Percentiles rank a stretch among this genome's conserved stretches.
Conservation (phyloP, 2,888 invertebrate species). For the Eupithecia dodoneata region DNA sequence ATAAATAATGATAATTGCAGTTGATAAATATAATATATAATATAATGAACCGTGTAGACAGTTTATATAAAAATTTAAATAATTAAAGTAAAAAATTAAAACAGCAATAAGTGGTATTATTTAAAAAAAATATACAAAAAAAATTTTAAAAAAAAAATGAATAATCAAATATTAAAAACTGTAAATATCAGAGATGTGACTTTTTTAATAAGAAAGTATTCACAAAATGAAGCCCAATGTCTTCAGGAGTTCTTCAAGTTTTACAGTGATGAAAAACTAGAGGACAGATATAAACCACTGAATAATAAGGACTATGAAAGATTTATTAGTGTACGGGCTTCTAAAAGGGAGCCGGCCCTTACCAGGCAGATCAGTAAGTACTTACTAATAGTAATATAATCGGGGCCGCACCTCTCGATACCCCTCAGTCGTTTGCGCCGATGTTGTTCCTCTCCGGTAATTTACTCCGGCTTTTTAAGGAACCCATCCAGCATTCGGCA, state of each 20-base stretch:
- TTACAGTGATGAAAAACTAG: conserved; percentile 57
- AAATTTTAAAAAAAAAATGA: conserved; percentile 30
- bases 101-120: neutral
- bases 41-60: neutral
- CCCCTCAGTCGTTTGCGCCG: too few relatives aligned
- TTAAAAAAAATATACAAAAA: neutral
- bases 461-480: too few relatives aligned
- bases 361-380: conserved; percentile 76
- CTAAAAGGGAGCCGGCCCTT: conserved; percentile 67
- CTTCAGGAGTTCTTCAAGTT: conserved; percentile 67
- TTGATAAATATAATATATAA: neutral
- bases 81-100: neutral
- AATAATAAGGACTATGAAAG: conserved; percentile 66
- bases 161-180: conserved; percentile 48
- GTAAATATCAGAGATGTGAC: conserved; percentile 51
- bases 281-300: conserved; percentile 58
- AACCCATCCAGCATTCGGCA: too few relatives aligned
- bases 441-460: too few relatives aligned
- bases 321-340: conserved; percentile 66
- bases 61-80: neutral
- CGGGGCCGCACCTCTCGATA: too few relatives aligned
- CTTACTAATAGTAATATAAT: too few relatives aligned
- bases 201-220: conserved; percentile 47
- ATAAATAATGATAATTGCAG: neutral
- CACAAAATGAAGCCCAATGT: conserved; percentile 52